These are phyloP conservation scores for Pseudanteris insignis DNA, from an alignment of 2,888 invertebrate species.

Conservation along the genomic window DNA sequence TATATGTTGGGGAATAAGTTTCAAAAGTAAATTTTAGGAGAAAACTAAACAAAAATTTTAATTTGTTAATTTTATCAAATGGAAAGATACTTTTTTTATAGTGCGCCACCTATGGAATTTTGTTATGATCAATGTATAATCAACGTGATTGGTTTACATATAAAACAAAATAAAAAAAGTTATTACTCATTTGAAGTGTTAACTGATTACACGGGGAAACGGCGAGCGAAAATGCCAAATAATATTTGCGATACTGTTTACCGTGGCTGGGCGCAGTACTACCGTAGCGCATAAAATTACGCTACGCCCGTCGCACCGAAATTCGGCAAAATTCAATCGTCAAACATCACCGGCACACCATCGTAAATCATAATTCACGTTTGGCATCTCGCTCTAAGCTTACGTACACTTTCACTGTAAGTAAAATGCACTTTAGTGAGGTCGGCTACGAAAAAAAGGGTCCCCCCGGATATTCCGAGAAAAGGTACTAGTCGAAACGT, in stretches of 20 bases:
- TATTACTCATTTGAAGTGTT: no score
- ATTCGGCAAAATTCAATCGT: constrained; percentile 15
- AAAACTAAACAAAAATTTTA: no score
- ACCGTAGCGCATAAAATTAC: no score
- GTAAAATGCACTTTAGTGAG: neutral
- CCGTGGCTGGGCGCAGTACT: no score
- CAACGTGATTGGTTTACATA: no score
- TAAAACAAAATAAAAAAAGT: no score
- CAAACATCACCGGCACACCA: constrained; percentile 9
- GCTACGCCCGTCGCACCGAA: neutral
- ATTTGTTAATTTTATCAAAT: no score
- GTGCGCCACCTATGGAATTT: no score
- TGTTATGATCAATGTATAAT: no score
- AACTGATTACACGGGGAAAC: no score
- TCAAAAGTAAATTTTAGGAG: no score
- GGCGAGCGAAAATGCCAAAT: constrained; percentile 1
- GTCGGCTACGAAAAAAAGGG: constrained; percentile 6
- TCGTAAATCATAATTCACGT: constrained; percentile 20
- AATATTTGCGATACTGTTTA: neutral
- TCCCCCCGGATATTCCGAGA: constrained; percentile 3
- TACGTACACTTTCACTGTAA: constrained; percentile 21
- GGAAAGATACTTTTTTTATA: no score
- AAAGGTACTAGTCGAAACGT: constrained; percentile 18
- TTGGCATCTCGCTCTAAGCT: neutral
- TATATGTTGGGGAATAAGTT: neutral